A percentile compares a stretch with the other conserved stretches of the same genome.
These are phyloP conservation scores for Tychaedon coryphoeus DNA, from an alignment of 2,113 vertebrate genomes.

Conservation along the genomic window DNA sequence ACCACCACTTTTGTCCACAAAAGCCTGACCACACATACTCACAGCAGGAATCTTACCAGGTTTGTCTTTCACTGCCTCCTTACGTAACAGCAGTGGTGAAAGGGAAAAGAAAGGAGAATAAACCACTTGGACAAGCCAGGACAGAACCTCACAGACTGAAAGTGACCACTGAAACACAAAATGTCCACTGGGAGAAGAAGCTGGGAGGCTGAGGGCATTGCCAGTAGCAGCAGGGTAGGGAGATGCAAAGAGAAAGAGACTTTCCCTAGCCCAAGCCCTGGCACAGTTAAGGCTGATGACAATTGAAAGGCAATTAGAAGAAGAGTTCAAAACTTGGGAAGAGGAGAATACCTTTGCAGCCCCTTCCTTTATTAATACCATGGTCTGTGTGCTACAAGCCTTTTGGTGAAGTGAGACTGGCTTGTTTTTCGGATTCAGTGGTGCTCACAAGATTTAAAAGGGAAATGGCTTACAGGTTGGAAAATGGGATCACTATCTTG, in stretches of 20 bases:
- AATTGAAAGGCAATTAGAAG: not conserved
- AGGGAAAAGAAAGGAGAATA: not conserved
- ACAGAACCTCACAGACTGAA: not conserved
- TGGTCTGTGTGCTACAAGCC: not conserved
- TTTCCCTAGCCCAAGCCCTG: not conserved
- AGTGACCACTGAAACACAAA: not conserved
- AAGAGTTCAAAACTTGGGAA: not conserved
- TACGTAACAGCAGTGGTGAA: not conserved
- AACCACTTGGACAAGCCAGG: not conserved
- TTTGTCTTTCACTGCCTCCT: not conserved
- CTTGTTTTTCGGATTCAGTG: not conserved
- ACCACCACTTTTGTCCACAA: slow-evolving; percentile 8
- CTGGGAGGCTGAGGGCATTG: not conserved
- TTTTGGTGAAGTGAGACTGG: not conserved
- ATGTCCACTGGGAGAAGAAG: not conserved
- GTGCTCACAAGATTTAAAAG: not conserved
- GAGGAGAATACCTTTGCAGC: not conserved
- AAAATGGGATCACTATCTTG: slow-evolving; percentile 11
- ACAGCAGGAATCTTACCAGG: not conserved
- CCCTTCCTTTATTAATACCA: not conserved
- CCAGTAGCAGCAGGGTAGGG: not conserved
- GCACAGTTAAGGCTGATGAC: not conserved
- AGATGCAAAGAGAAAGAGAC: not conserved
- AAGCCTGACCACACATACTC: slow-evolving; percentile 14
- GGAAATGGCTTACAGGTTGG: slow-evolving; percentile 35